phyloP scores from a whole-genome alignment of 2,113 vertebrate species.

The Girardinichthys multiradiatus region DNA sequence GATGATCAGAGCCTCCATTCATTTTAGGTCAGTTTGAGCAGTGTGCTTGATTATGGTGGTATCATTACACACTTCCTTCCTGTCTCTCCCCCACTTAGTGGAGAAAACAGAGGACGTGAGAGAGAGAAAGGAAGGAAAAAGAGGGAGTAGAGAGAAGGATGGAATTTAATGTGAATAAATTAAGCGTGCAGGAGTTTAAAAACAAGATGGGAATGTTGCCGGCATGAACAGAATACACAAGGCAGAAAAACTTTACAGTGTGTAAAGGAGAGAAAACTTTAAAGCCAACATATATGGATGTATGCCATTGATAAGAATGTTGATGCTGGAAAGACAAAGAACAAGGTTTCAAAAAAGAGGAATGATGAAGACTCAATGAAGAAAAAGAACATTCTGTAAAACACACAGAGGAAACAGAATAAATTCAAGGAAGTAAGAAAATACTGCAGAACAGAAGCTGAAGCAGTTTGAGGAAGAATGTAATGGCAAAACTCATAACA shows the following conservation, averaged over 20 bases:
- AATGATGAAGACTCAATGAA: constrained; percentile 10
- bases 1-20: constrained; percentile 75
- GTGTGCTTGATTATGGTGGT: constrained; percentile 66
- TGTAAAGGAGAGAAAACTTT: background rate
- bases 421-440: background rate
- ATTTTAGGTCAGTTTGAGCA: constrained; percentile 74
- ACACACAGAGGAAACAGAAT: background rate
- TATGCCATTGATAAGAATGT: background rate
- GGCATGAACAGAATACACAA: background rate
- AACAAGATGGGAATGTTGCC: background rate
- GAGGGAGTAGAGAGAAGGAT: constrained; percentile 18
- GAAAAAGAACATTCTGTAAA: constrained; percentile 5
- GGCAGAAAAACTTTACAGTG: constrained; percentile 6
- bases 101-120: constrained; percentile 17
- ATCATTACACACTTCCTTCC: constrained; percentile 74
- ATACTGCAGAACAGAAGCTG: background rate
- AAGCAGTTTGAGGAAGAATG: constrained; percentile 3
- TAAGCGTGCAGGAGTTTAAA: constrained; percentile 1
- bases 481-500: background rate
- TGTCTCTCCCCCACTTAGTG: constrained; percentile 45
- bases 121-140: constrained; percentile 39
- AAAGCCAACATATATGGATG: background rate
- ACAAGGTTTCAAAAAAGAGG: constrained; percentile 3
- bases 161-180: constrained; percentile 5
- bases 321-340: background rate